Evolutionary conservation across 1,140 invertebrate genomes (phyloP).

Genomic region (Brachionus paranguensis): DNA sequence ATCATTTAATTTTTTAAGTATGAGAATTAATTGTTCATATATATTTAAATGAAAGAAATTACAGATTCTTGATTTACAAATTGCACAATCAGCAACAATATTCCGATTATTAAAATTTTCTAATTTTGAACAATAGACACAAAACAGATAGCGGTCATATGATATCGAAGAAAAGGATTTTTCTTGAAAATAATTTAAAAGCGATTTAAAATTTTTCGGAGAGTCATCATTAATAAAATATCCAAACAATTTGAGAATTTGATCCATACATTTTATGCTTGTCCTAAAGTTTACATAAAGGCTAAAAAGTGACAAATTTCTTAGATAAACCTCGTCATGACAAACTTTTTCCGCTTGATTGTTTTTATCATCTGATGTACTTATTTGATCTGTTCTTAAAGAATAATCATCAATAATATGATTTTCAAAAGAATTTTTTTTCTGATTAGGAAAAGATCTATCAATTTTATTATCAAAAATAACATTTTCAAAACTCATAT

Average conservation of each 20-base stretch:
- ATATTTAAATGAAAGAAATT: background rate
- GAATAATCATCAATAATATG: background rate
- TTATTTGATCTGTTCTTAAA: background rate
- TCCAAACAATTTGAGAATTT: background rate
- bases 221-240: background rate
- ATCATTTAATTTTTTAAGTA: background rate
- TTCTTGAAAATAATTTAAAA: background rate
- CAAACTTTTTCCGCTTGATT: background rate
- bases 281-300: background rate
- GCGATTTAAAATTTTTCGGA: background rate
- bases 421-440: no score
- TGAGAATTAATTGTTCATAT: background rate
- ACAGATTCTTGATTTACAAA: background rate
- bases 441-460: no score
- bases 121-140: background rate
- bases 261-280: background rate
- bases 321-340: background rate
- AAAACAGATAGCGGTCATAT: background rate
- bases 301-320: background rate
- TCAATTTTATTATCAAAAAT: background rate
- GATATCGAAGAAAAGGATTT: background rate
- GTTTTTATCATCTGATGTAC: background rate
- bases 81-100: background rate
- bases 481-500: background rate
- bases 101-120: background rate